Conservation (phyloP, 2,113 vertebrate genomes). For the Hippocampus mohnikei region DNA sequence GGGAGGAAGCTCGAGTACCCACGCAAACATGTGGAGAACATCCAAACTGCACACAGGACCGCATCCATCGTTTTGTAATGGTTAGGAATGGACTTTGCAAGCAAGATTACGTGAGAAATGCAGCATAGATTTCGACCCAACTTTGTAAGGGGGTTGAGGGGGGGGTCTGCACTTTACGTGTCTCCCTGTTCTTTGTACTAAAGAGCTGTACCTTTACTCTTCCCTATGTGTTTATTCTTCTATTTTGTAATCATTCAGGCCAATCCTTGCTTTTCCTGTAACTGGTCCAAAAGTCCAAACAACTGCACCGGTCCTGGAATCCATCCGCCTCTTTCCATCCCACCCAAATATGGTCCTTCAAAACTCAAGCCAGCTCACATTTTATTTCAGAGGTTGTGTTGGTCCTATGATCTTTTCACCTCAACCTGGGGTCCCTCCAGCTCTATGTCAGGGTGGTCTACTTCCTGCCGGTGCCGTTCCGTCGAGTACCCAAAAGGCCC, state of each 20-base stretch:
- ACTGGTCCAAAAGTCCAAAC: slow-evolving; percentile 1
- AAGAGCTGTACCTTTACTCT: background rate
- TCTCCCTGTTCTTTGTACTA: background rate
- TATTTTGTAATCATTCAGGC: background rate
- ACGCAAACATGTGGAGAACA: too few relatives aligned
- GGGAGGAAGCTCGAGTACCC: too few relatives aligned
- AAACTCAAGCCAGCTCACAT: background rate
- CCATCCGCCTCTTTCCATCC: background rate
- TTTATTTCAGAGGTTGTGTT: background rate
- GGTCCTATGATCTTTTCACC: background rate
- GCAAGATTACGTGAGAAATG: background rate
- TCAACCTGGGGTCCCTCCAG: too few relatives aligned
- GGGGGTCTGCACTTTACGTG: background rate
- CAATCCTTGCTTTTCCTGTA: background rate
- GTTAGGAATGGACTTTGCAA: background rate
- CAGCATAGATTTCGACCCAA: background rate
- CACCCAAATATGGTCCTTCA: background rate
- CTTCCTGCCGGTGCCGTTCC: background rate
- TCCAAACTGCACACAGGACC: too few relatives aligned
- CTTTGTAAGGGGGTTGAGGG: too few relatives aligned
- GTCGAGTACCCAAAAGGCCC: background rate
- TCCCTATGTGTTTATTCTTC: background rate
- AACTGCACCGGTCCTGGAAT: background rate
- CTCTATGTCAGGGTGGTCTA: background rate
- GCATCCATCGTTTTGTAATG: too few relatives aligned